Percentiles rank a stretch among this genome's conserved stretches.
Conservation (phyloP, 1,140 invertebrate species). For the Planococcus citri region DNA sequence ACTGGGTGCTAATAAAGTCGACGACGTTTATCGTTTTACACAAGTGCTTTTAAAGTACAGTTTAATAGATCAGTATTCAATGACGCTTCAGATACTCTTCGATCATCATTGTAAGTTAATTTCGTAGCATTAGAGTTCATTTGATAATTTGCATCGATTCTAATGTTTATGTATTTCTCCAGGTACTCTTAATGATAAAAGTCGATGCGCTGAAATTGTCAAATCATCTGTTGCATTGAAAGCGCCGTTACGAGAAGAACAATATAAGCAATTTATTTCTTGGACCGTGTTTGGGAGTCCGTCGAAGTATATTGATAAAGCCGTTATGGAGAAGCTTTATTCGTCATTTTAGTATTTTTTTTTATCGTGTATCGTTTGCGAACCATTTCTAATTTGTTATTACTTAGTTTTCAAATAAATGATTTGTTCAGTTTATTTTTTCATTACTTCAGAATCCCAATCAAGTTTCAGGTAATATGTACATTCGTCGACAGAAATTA, state of each 20-base stretch:
- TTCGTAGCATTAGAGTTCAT: too few relatives aligned
- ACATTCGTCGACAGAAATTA: too few relatives aligned
- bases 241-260: conserved; percentile 21
- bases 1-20: conserved; percentile 5
- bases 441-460: too few relatives aligned
- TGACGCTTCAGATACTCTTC: conserved; percentile 14
- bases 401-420: not conserved
- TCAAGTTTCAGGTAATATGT: too few relatives aligned
- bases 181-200: conserved; percentile 13
- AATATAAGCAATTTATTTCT: conserved; percentile 21
- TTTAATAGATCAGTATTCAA: conserved; percentile 14
- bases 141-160: not conserved
- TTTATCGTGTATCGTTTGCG: not conserved
- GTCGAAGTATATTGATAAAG: not conserved
- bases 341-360: not conserved
- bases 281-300: conserved; percentile 11
- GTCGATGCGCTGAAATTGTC: conserved; percentile 22
- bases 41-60: conserved; percentile 15
- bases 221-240: conserved; percentile 22
- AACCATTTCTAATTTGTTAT: not conserved
- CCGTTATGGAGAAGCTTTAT: conserved; percentile 16
- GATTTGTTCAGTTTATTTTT: not conserved
- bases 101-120: conserved; percentile 23
- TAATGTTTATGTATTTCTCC: not conserved
- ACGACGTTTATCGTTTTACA: conserved; percentile 18